A percentile compares a stretch with the other conserved stretches of the same genome.
Evolutionary conservation across 2,113 vertebrate species (phyloP).

Genomic region (Piaya cayana): DNA sequence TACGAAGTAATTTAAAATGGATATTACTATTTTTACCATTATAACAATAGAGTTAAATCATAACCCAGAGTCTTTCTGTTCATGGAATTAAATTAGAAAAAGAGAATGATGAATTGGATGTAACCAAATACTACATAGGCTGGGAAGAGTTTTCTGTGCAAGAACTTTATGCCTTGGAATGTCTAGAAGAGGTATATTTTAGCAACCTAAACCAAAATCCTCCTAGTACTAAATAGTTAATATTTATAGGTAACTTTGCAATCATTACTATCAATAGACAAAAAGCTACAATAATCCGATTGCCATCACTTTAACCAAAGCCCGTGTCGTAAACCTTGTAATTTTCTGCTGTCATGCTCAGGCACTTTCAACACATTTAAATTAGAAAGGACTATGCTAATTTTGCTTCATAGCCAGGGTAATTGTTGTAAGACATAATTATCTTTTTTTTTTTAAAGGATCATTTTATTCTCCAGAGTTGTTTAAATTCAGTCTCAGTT

Average conservation of each 20-base stretch:
- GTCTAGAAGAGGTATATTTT: background rate
- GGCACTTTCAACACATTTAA: conserved; percentile 83
- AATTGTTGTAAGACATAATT: conserved; percentile 83
- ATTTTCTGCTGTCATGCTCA: conserved; percentile 83
- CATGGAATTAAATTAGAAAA: background rate
- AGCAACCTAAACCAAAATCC: conserved; percentile 19
- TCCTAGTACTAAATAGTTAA: conserved; percentile 63
- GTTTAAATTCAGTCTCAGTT: conserved; percentile 76
- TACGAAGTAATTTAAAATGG: background rate
- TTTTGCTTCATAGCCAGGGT: conserved; percentile 81
- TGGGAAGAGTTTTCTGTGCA: background rate
- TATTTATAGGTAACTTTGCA: conserved; percentile 73
- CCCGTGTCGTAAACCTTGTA: conserved; percentile 78
- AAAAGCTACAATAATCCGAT: conserved; percentile 70
- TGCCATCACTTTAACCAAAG: conserved; percentile 77
- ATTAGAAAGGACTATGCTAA: conserved; percentile 85
- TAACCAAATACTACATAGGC: background rate
- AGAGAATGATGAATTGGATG: background rate
- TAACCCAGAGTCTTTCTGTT: background rate
- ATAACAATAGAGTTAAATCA: background rate
- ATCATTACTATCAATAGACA: conserved; percentile 67
- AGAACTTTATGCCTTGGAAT: background rate
- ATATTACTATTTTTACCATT: background rate
- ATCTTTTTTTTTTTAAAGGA: conserved; percentile 73
- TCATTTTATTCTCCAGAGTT: conserved; percentile 74